A percentile compares a stretch with the other conserved stretches of the same genome.
Evolutionary conservation across 2,797 vertebrate genomes (phyloP).

Genomic region (Delichon dasypus): DNA sequence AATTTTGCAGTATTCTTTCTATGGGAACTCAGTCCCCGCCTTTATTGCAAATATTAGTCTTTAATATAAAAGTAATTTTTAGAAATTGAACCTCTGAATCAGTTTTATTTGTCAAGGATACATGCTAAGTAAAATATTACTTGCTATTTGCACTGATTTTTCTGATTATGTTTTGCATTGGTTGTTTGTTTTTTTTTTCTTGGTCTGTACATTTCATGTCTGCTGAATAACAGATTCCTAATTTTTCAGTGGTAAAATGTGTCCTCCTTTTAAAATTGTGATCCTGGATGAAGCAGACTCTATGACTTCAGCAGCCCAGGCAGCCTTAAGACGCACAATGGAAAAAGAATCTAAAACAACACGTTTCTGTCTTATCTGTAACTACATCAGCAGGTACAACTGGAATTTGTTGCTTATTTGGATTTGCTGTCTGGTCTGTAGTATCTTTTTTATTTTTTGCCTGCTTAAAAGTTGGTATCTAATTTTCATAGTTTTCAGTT

Average conservation of each 20-base stretch:
- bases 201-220: background rate
- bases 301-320: constrained; percentile 95
- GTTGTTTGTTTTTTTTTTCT: background rate
- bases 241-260: constrained; percentile 86
- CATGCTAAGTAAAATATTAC: background rate
- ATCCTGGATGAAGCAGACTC: constrained; percentile 98
- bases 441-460: background rate
- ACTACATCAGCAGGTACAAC: constrained; percentile 93
- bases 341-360: constrained; percentile 96
- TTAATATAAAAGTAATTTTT: background rate
- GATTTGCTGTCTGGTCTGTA: background rate
- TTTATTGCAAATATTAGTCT: background rate
- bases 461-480: background rate
- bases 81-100: background rate
- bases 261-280: constrained; percentile 98
- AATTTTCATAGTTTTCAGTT: background rate
- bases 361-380: constrained; percentile 97
- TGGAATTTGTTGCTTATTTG: background rate
- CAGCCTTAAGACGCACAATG: constrained; percentile 96
- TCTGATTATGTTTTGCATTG: background rate
- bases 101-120: background rate
- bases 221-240: background rate
- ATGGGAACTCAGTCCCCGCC: background rate
- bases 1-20: background rate
- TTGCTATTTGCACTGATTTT: background rate